Evolutionary conservation across 2,797 vertebrate genomes (phyloP).

Genomic region (Heterohyrax brucei): DNA sequence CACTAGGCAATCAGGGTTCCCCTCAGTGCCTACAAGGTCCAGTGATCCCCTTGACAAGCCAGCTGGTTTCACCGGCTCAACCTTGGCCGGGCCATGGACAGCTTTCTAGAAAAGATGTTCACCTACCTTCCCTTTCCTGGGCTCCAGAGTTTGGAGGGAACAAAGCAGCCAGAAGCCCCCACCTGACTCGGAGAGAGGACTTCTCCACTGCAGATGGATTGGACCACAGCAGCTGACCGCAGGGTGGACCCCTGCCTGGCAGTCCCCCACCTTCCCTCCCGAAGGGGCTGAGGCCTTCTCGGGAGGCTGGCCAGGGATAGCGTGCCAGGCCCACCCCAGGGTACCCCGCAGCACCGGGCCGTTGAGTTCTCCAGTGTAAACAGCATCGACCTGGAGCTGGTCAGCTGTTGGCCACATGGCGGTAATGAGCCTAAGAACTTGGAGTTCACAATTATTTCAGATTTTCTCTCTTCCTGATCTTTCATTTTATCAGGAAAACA

Average conservation of each 20-base stretch:
- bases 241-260: not conserved
- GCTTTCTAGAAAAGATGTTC: rapidly evolving
- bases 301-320: conserved; percentile 82
- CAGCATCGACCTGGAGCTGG: conserved; percentile 93
- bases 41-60: rapidly evolving
- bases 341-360: conserved; percentile 82
- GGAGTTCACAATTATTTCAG: conserved; percentile 96
- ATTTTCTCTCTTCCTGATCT: conserved; percentile 93
- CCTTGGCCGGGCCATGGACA: no score
- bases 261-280: not conserved
- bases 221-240: not conserved
- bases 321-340: not conserved
- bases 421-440: conserved; percentile 92
- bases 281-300: conserved; percentile 64
- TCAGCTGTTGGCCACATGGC: conserved; percentile 99
- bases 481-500: conserved; percentile 92
- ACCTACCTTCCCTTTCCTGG: not conserved
- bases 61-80: rapidly evolving
- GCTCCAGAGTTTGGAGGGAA: not conserved
- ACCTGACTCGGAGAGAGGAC: not conserved
- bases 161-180: not conserved
- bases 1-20: no score
- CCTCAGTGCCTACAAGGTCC: not conserved
- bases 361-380: conserved; percentile 92
- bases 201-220: not conserved